A percentile compares a stretch with the other conserved stretches of the same genome.
These are phyloP conservation scores for Synergus itoensis DNA, from an alignment of 2,888 invertebrate species.

Conservation along the genomic window DNA sequence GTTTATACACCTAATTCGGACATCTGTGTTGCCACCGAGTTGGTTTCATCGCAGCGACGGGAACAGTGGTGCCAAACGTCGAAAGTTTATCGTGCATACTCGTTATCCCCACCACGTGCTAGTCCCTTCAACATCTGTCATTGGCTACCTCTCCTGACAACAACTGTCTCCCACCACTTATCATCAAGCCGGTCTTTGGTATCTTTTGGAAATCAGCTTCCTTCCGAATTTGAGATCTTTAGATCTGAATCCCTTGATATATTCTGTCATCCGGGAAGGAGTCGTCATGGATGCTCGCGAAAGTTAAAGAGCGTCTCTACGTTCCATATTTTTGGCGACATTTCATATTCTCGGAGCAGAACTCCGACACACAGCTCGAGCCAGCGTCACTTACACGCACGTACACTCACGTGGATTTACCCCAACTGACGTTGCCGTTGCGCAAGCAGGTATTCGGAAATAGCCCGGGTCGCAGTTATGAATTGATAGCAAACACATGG, in stretches of 20 bases:
- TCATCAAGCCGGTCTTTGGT: not conserved
- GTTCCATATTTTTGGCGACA: slow-evolving; percentile 48
- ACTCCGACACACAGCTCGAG: not conserved
- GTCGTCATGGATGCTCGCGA: slow-evolving; percentile 5
- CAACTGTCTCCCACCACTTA: slow-evolving; percentile 35
- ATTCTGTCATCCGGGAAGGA: not conserved
- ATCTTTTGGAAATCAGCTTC: not conserved
- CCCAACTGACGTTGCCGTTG: slow-evolving; percentile 55
- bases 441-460: slow-evolving; percentile 73
- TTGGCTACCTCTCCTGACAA: slow-evolving; percentile 16
- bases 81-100: slow-evolving; percentile 33
- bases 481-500: slow-evolving; percentile 75
- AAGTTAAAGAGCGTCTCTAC: slow-evolving; percentile 16
- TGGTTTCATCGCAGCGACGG: slow-evolving; percentile 19
- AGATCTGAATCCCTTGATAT: not conserved
- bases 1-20: slow-evolving; percentile 13
- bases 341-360: slow-evolving; percentile 55
- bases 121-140: slow-evolving; percentile 34
- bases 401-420: slow-evolving; percentile 10
- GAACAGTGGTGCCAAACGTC: slow-evolving; percentile 30
- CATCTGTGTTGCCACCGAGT: slow-evolving; percentile 14
- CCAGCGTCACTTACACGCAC: slow-evolving; percentile 6
- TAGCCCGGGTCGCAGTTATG: slow-evolving; percentile 68
- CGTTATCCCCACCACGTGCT: slow-evolving; percentile 36
- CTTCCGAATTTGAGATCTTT: slow-evolving; percentile 8